Conservation (phyloP, 2,797 vertebrate species). For the Triplophysa bombifrons region DNA sequence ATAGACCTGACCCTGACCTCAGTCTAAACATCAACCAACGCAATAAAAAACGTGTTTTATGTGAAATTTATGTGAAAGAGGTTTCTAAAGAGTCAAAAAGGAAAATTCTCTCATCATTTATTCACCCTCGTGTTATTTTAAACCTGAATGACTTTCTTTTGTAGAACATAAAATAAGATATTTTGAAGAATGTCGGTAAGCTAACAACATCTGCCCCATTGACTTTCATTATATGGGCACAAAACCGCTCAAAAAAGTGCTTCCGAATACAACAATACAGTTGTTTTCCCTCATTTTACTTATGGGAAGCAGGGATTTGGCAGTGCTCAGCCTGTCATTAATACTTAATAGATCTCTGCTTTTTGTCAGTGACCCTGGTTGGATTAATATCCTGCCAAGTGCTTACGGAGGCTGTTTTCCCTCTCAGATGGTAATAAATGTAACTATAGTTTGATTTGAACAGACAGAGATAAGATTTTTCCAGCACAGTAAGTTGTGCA, state of each 20-base stretch:
- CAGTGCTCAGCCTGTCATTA: slow-evolving; percentile 39
- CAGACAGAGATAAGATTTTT: slow-evolving; percentile 34
- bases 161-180: too few relatives aligned
- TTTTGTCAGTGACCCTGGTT: slow-evolving; percentile 46
- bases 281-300: slow-evolving; percentile 29
- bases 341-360: slow-evolving; percentile 46
- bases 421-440: slow-evolving; percentile 35
- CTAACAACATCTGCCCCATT: too few relatives aligned
- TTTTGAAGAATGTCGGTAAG: too few relatives aligned
- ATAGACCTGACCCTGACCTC: neutral
- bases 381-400: slow-evolving; percentile 36
- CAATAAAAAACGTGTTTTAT: too few relatives aligned
- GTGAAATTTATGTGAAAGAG: too few relatives aligned
- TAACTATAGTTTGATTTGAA: slow-evolving; percentile 41
- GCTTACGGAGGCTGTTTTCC: slow-evolving; percentile 28
- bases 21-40: neutral
- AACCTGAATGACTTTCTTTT: too few relatives aligned
- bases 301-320: slow-evolving; percentile 26
- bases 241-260: neutral
- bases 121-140: neutral
- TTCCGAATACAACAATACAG: slow-evolving; percentile 16
- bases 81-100: too few relatives aligned
- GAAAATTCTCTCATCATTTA: too few relatives aligned
- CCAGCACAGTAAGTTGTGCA: slow-evolving; percentile 4
- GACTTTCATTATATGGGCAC: too few relatives aligned